Percentiles rank a stretch among this genome's conserved stretches.
Evolutionary conservation across 1,140 invertebrate genomes (phyloP).

Genomic region (Drosophila arawakana): DNA sequence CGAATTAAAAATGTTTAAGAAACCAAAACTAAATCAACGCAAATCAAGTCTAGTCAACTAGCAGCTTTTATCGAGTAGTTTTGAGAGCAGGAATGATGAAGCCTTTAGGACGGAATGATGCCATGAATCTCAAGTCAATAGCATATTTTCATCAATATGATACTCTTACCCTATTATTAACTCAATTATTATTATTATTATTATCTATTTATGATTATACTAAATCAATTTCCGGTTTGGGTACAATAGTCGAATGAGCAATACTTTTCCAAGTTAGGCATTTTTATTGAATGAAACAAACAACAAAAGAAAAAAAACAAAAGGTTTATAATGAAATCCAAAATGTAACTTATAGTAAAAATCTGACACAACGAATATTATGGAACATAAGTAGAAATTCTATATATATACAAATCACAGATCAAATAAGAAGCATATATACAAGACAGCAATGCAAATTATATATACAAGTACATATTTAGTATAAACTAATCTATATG

Average conservation of each 20-base stretch:
- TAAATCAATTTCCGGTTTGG: conserved; percentile 49
- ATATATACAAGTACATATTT: conserved; percentile 42
- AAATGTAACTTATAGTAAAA: conserved; percentile 84
- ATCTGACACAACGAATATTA: conserved; percentile 85
- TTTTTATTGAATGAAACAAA: conserved; percentile 65
- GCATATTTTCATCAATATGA: conserved; percentile 50
- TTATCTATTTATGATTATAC: conserved; percentile 39
- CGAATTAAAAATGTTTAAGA: conserved; percentile 37
- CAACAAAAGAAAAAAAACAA: conserved; percentile 56
- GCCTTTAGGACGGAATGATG: conserved; percentile 33
- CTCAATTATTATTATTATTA: conserved; percentile 25
- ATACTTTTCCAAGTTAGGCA: conserved; percentile 60
- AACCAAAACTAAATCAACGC: conserved; percentile 18
- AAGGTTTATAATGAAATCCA: conserved; percentile 78
- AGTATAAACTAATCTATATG: conserved; percentile 66
- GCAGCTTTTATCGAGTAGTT: conserved; percentile 65
- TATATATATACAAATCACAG: conserved; percentile 75
- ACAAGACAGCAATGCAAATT: conserved; percentile 49
- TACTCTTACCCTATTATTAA: conserved; percentile 31
- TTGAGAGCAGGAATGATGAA: conserved; percentile 25
- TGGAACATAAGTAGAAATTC: conserved; percentile 85
- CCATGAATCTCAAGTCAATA: conserved; percentile 70
- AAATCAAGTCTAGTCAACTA: conserved; percentile 60
- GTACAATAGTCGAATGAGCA: conserved; percentile 51
- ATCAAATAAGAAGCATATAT: conserved; percentile 80